Evolutionary conservation across 2,113 vertebrate genomes (phyloP), one percentile per base, ranked within the genome.

Genomic region (Mustelus asterias): DNA sequence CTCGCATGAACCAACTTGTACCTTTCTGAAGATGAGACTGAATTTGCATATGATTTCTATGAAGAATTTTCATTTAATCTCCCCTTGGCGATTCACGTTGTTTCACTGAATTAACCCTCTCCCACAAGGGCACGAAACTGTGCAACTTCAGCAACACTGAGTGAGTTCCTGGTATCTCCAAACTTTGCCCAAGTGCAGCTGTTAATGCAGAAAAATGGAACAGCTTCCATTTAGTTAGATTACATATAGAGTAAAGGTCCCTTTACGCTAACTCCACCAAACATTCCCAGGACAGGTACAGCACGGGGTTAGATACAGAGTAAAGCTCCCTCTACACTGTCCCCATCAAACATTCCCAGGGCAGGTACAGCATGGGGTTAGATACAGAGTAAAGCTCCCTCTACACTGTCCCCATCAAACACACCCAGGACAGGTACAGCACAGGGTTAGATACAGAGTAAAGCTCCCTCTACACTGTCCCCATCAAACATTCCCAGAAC

Each of bases 1-100:
- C 24, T 94, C 93, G 54, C 94, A 95, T 95, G 93, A 95, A 95
- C 70, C 11, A 24, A 41, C 93, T 72, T 95, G 93, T 44, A 44
- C 67, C 63, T 48, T 70, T 26, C 41, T 48, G 93, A 72, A 95
- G 67, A 95, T 95, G 70, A 95, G 41, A 2, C 22, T 29, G 86
- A 58, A 89, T 89, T 67, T 72, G 37, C 26, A 48, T 72, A 26
- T 48, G 67, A 72, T 95, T 70, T 8, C 37, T 48, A 67, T 11
- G 10, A 48, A 41, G 93, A 44, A 29, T 72, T 72, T 48, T 70
- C 37, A 72, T 48, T 41, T 58, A 92, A 1, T 88, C 37, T 83
- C 78, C 37, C 78, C 41, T 18, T 83, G 78, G 78, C 14, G 14
- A 18, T 83, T 41, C 78, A 72, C 26, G 8, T 54, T 54, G 37